Conservation (phyloP, 2,113 vertebrate genomes). For the Channa argus region DNA sequence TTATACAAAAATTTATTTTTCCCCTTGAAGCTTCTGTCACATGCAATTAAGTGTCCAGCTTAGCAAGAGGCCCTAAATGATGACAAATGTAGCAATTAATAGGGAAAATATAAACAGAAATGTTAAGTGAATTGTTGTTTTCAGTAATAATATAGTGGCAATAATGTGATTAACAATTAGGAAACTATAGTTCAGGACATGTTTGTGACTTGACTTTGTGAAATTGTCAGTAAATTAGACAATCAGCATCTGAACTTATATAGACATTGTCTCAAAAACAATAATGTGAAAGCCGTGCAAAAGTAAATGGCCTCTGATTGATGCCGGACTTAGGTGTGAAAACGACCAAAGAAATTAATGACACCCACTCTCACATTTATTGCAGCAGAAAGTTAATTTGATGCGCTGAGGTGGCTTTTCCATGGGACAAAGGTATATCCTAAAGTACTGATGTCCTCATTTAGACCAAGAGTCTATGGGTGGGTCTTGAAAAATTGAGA, state of each 20-base stretch:
- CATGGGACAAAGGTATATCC: slow-evolving; percentile 61
- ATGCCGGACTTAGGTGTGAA: slow-evolving; percentile 41
- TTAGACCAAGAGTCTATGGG: slow-evolving; percentile 47
- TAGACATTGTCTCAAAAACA: background rate
- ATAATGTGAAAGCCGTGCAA: slow-evolving; percentile 20
- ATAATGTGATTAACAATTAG: no score
- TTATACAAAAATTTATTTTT: background rate
- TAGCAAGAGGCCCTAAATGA: background rate
- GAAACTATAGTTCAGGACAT: no score
- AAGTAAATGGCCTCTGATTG: slow-evolving; percentile 30
- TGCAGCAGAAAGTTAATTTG: slow-evolving; percentile 63
- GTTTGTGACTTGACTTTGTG: background rate
- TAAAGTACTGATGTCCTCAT: slow-evolving; percentile 70
- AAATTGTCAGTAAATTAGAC: slow-evolving; percentile 35
- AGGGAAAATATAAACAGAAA: background rate
- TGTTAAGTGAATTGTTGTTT: background rate
- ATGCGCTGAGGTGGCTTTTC: slow-evolving; percentile 38
- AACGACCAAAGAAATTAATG: slow-evolving; percentile 62
- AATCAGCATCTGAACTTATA: slow-evolving; percentile 23
- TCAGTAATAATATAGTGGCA: background rate
- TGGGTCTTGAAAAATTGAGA: slow-evolving; percentile 66
- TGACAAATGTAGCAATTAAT: slow-evolving; percentile 3
- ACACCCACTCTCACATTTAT: slow-evolving; percentile 59
- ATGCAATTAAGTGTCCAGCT: slow-evolving; percentile 1
- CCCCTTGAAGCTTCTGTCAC: background rate